These are phyloP conservation scores for Drosophila pallidifrons DNA, from an alignment of 1,140 invertebrate genomes.

Conservation along the genomic window DNA sequence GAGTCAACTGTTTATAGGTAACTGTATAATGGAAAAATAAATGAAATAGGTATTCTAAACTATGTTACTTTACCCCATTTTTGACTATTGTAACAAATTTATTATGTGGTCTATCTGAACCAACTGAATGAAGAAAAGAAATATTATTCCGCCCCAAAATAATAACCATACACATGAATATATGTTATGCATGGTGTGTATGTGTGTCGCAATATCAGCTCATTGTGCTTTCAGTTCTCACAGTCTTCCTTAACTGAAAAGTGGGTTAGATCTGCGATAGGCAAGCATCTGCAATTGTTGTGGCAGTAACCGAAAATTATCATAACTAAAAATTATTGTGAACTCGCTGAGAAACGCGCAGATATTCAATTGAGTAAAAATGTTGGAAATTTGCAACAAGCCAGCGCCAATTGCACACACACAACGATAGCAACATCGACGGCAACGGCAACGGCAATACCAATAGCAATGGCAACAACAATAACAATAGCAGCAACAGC, in stretches of 20 bases:
- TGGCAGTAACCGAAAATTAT: constrained; percentile 68
- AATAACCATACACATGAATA: constrained; percentile 11
- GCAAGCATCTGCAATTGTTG: constrained; percentile 52
- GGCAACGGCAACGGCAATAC: constrained; percentile 22
- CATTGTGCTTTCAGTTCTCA: constrained; percentile 9
- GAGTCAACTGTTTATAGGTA: too few relatives aligned
- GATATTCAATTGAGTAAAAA: constrained; percentile 71
- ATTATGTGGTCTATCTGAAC: too few relatives aligned
- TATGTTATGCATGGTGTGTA: neutral
- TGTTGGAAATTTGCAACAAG: constrained; percentile 78
- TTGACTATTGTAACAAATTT: neutral
- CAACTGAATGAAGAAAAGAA: too few relatives aligned
- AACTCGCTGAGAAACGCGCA: constrained; percentile 36
- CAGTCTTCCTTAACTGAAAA: constrained; percentile 31
- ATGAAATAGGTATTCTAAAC: too few relatives aligned
- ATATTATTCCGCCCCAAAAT: neutral
- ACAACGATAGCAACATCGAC: constrained; percentile 24
- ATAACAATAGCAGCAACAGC: constrained; percentile 5
- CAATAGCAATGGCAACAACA: constrained; percentile 6
- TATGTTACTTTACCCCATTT: too few relatives aligned
- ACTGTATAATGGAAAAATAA: too few relatives aligned
- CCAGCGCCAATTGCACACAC: constrained; percentile 70
- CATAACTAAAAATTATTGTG: constrained; percentile 77
- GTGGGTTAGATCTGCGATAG: constrained; percentile 62
- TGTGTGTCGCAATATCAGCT: neutral